These are phyloP conservation scores for Cynopterus sphinx DNA, from an alignment of 2,797 vertebrate species.

Conservation along the genomic window DNA sequence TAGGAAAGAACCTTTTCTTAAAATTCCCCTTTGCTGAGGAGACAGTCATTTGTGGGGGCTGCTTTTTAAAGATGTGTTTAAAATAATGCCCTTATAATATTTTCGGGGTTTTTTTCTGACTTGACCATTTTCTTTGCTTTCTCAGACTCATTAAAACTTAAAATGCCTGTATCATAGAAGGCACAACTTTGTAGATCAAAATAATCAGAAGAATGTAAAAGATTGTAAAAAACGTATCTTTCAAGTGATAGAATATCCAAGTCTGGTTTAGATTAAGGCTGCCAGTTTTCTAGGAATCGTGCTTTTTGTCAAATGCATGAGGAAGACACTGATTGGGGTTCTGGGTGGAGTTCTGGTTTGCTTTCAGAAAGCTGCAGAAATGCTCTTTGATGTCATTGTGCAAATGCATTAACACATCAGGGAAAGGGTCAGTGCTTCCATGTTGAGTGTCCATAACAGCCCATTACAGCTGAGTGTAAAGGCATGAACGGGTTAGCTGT, in stretches of 20 bases:
- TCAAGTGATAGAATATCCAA: slow-evolving; percentile 27
- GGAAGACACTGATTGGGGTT: slow-evolving; percentile 56
- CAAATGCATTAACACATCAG: slow-evolving; percentile 40
- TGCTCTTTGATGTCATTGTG: slow-evolving; percentile 59
- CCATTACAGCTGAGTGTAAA: not conserved
- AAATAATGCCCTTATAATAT: not conserved
- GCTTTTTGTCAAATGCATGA: slow-evolving; percentile 67
- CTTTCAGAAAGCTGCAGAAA: slow-evolving; percentile 57
- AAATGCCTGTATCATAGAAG: not conserved
- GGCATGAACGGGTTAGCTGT: not conserved
- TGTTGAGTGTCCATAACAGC: not conserved
- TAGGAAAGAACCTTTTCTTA: not conserved
- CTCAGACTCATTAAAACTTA: not conserved
- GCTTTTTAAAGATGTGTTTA: not conserved
- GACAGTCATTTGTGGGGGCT: not conserved
- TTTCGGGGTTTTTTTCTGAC: not conserved
- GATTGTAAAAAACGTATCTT: not conserved
- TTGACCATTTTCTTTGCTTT: not conserved
- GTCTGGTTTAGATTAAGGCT: slow-evolving; percentile 68
- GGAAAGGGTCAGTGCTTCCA: not conserved
- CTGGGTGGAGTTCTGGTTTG: slow-evolving; percentile 65
- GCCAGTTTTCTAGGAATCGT: slow-evolving; percentile 78
- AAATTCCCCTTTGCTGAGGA: not conserved
- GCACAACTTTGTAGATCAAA: slow-evolving; percentile 9
- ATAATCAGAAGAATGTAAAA: slow-evolving; percentile 41